phyloP scores from a whole-genome alignment of 1,140 invertebrate species.

The Drosophila busckii region DNA sequence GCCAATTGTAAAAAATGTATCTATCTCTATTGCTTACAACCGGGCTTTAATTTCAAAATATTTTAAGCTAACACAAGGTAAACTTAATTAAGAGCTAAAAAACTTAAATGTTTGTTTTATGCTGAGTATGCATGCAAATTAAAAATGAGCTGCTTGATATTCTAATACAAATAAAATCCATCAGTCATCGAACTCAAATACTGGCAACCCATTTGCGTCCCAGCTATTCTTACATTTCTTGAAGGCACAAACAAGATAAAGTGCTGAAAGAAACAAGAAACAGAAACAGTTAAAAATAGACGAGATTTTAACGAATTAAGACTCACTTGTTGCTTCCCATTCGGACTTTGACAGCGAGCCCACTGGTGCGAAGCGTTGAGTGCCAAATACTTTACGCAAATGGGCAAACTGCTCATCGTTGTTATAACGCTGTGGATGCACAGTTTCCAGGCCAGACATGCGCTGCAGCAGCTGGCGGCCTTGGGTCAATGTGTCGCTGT shows the following conservation, averaged over 20 bases:
- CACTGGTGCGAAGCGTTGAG: constrained; percentile 79
- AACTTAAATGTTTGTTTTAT: too few species aligned
- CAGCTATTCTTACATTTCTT: constrained; percentile 86
- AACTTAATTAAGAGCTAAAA: too few species aligned
- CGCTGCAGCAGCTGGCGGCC: constrained; percentile 82
- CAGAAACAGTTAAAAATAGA: accelerated
- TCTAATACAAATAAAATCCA: too few species aligned
- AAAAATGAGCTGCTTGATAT: too few species aligned
- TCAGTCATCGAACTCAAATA: constrained; percentile 79
- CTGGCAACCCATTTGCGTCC: constrained; percentile 83
- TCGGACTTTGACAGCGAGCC: constrained; percentile 93
- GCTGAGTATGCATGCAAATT: too few species aligned
- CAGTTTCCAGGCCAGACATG: constrained; percentile 88
- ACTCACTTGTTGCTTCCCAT: constrained; percentile 95
- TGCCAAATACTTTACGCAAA: constrained; percentile 80
- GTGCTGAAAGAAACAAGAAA: constrained; percentile 82
- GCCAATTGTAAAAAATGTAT: too few species aligned
- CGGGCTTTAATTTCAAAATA: too few species aligned
- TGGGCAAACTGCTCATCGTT: constrained; percentile 86
- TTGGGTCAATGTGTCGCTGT: constrained; percentile 82
- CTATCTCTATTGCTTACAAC: too few species aligned
- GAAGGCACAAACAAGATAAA: constrained; percentile 92
- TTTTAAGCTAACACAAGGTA: too few species aligned
- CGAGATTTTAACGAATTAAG: background rate
- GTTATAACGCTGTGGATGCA: constrained; percentile 81